Evolutionary conservation across 2,888 invertebrate species (phyloP), one percentile per base, ranked within the genome.

Genomic region (Agrenia bidenticulata): DNA sequence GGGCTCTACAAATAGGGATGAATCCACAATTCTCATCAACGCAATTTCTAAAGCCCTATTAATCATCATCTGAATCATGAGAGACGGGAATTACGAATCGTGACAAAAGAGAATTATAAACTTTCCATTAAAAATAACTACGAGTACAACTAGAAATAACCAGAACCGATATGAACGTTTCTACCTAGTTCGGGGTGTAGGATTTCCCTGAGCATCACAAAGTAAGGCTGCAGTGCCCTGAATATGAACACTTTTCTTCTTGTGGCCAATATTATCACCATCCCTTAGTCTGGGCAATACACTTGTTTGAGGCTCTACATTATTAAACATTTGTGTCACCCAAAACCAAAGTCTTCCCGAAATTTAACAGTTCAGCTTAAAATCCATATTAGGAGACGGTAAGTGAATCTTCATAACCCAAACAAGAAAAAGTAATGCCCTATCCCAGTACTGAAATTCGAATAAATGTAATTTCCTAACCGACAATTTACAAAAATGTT

Each of bases 241-340:
- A 37, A 37, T 19, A 9, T 45, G 13, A 50, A 51, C 24, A 2
- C 7, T 24, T 53, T 51, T 72, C 64, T 72, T 70, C 67, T 61
- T 67, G 32, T 64, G 57, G 24, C 60, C 66, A 50, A 67, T 71
- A 45, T 19, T 45, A 63, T 81, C 80, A 74, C 80, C 80, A 77
- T 81, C 81, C 64, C 79, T 79, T 53, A 80, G 80, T 72, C 80
- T 80, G 21, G 81, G 81, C 49, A 79, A 78, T 58, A 81, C 85
- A 78, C 86, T 86, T 81, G 84, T 84, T 55, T 85, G 86, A 59
- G 87, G 86, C 78, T 84, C 84, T 83, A 80, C 50, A 79, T 81
- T 70, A 57, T 63, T 42, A 42, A 49, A 58, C 11, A 45, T n/a
- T 19, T 9, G 7, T 45, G n/a, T n/a, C n/a, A n/a, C 11, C 17